phyloP scores from a whole-genome alignment of 2,113 vertebrate genomes.

The Rhinichthys klamathensis region DNA sequence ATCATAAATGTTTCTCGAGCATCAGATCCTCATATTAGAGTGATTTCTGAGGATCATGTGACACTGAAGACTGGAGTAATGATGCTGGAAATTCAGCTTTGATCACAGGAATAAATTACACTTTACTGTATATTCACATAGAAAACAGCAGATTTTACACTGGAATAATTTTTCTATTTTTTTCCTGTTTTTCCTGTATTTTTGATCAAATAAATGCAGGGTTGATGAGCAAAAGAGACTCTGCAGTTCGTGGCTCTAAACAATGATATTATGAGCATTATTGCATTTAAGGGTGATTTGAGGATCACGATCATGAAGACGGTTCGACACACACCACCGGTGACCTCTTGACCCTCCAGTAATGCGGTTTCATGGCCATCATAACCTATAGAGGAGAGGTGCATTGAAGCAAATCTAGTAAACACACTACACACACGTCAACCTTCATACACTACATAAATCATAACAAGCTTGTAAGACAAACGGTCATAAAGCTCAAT shows the following conservation, averaged over 20 bases:
- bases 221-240: neutral
- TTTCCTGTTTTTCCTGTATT: neutral
- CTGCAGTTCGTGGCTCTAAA: too few species aligned
- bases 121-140: too few species aligned
- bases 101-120: neutral
- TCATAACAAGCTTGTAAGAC: too few species aligned
- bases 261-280: too few species aligned
- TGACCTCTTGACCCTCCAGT: slow-evolving; percentile 7
- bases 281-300: too few species aligned
- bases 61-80: neutral
- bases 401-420: neutral
- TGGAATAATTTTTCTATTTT: neutral
- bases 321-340: neutral
- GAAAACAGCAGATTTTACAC: neutral
- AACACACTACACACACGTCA: neutral
- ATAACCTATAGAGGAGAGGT: neutral
- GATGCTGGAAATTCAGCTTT: neutral
- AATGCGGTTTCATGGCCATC: neutral
- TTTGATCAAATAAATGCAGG: neutral
- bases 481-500: too few species aligned
- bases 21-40: neutral
- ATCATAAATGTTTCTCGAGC: too few species aligned
- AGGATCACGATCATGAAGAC: neutral
- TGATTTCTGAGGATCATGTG: neutral
- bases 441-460: too few species aligned